Evolutionary conservation across 2,888 invertebrate species (phyloP), one percentile per base, ranked within the genome.

Genomic region (Trichogramma evanescens): DNA sequence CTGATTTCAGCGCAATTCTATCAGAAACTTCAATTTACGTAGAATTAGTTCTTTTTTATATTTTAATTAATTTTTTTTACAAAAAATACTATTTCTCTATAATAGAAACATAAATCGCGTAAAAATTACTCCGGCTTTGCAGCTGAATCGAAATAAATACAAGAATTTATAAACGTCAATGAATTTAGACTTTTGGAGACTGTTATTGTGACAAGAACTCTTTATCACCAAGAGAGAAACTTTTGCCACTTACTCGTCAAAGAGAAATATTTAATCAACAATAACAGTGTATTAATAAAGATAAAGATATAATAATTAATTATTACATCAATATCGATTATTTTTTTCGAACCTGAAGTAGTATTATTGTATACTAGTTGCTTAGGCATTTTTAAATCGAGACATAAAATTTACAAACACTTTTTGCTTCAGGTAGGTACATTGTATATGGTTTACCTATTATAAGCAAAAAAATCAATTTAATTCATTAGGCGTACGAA

Each of bases 241-340:
- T 50, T 40, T 63, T 58, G 55, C 40, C 59, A 54, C 56, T 56
- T 44, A 26, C 26, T 26, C 26, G 42, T 59, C 59, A 50, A 55
- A 65, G 65, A 69, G 62, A 64, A 67, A 59, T 69, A 67, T 62
- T 69, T 63, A 66, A 65, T 66, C 61, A 72, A 72, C 66, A 65
- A 63, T 64, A 64, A 67, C 62, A 64, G 65, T 64, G 52, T 54
- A 64, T 61, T 67, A 68, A 64, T 65, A 68, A 64, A 69, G 69
- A 71, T 64, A 66, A 26, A 26, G 26, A 26, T 26, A 26, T 26
- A 26, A 26, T 26, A 26, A 26, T 2, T 26, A 26, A 26, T 26
- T 26, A 26, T 26, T 26, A 26, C 26, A 26, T 26, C 26, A 26
- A 26, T 26, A 64, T 67, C 66, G 65, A 67, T 66, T 69, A 69